Conservation (phyloP, 2,888 invertebrate genomes). For the Altica lythri region DNA sequence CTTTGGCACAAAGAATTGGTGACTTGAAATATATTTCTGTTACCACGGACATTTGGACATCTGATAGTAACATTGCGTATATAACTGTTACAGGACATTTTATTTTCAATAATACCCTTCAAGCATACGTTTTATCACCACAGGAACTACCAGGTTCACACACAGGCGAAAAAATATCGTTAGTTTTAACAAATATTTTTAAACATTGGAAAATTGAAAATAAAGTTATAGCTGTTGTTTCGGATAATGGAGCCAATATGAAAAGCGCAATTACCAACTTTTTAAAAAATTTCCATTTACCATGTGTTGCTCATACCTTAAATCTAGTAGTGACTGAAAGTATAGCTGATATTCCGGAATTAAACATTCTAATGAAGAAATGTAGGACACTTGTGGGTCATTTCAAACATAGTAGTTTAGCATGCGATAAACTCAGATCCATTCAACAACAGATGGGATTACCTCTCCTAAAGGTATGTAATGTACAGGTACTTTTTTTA, state of each 20-base stretch:
- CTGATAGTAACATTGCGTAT: constrained; percentile 31
- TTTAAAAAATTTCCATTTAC: constrained; percentile 36
- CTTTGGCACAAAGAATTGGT: constrained; percentile 28
- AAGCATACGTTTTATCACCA: constrained; percentile 30
- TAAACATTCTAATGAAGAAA: constrained; percentile 2
- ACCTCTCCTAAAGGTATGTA: too few species aligned
- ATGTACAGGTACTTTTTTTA: too few species aligned
- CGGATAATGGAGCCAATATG: constrained; percentile 38
- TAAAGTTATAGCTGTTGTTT: constrained; percentile 37
- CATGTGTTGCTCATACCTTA: constrained; percentile 40
- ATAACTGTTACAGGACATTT: constrained; percentile 32
- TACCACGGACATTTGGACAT: constrained; percentile 41
- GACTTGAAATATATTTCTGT: constrained; percentile 29
- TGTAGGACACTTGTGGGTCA: constrained; percentile 3
- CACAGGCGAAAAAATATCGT: constrained; percentile 32
- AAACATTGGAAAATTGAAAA: constrained; percentile 30
- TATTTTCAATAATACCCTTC: too few species aligned
- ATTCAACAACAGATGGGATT: not conserved
- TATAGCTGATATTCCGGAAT: constrained; percentile 2
- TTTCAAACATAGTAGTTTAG: constrained; percentile 25
- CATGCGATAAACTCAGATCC: constrained; percentile 24
- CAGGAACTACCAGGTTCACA: constrained; percentile 27
- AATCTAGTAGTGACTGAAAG: constrained; percentile 32
- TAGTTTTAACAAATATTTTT: constrained; percentile 25
- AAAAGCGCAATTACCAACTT: constrained; percentile 35